Base-by-base conservation (phyloP, 2,797 vertebrate species). In the Acanthis flammea region DNA sequence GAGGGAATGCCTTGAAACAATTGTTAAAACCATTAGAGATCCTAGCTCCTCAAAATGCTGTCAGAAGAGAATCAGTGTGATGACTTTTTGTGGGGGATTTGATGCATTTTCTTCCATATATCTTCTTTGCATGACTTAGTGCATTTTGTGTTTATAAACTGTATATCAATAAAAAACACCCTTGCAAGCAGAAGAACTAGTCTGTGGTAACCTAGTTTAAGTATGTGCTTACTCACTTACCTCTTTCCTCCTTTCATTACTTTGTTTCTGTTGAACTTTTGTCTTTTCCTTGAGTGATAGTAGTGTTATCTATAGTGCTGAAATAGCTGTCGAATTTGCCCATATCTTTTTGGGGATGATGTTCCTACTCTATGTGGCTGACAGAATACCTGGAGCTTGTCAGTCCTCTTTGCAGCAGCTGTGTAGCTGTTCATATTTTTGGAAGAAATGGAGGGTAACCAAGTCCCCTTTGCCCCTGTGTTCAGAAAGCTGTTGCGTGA, bases 401-500 rank as follows among this genome's bases (percentile, higher is more conserved):
- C 39, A 63, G 1, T 91, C 54, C 10, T 53, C 78, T 80, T 61
- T 55, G 31, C 41, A 80, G 71, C 21, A 60, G 11, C 50, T 85
- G 39, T 50, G 51, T 55, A 93, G 68, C 54, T 35, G 5, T 62
- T 74, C 50, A 51, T 2, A 0, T 61, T 47, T 85, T 9, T 57
- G 39, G 60, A 68, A 86, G 39, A 45, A 28, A 53, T 53, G 63
- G 37, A 78, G 9, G 61, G 28, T 87, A 87, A 94, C 39, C 23
- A 45, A 66, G 57, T 54, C 33, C 7, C 1, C 0, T 73, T 94
- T 87, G 41, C 94, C 83, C 73, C 17, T 61, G 57, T 44, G 22
- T 86, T 97, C 97, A 99, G 99, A 96, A 99, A 99, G 97, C 97
- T 99, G 83, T 98, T 99, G 74, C 98, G 99, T 77, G 99, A 99